These are phyloP conservation scores for Brenthis ino DNA, from an alignment of 2,888 invertebrate species.

Conservation along the genomic window DNA sequence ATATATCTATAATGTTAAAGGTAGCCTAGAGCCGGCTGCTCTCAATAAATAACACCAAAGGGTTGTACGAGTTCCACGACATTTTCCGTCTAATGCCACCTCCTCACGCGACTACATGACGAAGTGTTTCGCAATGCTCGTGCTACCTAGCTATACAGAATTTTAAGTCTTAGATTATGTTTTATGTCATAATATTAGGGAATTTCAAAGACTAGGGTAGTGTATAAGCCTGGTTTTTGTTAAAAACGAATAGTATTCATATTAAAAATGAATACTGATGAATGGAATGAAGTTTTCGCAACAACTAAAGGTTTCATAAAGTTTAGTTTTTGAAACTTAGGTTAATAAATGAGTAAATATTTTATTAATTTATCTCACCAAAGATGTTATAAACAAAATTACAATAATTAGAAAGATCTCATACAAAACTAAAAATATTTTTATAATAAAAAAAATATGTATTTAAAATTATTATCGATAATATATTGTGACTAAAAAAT, in stretches of 20 bases:
- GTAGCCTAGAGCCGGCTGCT: conserved; percentile 48
- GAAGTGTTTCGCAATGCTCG: conserved; percentile 56
- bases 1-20: conserved; percentile 25
- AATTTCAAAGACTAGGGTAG: conserved; percentile 8
- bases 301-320: no score
- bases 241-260: no score
- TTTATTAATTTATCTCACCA: no score
- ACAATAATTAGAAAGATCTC: no score
- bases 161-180: conserved; percentile 31
- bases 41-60: conserved; percentile 76
- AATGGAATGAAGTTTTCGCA: no score
- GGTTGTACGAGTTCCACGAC: conserved; percentile 51
- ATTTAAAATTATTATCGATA: background rate
- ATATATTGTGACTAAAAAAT: background rate
- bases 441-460: background rate
- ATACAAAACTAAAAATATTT: no score
- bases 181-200: conserved; percentile 37
- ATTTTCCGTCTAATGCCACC: conserved; percentile 62
- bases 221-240: background rate
- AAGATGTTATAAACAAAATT: no score
- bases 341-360: no score
- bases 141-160: conserved; percentile 36
- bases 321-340: no score
- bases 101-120: conserved; percentile 67
- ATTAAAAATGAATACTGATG: no score